These are phyloP conservation scores for Synanthedon andrenaeformis DNA, from an alignment of 2,888 invertebrate genomes.

Conservation along the genomic window DNA sequence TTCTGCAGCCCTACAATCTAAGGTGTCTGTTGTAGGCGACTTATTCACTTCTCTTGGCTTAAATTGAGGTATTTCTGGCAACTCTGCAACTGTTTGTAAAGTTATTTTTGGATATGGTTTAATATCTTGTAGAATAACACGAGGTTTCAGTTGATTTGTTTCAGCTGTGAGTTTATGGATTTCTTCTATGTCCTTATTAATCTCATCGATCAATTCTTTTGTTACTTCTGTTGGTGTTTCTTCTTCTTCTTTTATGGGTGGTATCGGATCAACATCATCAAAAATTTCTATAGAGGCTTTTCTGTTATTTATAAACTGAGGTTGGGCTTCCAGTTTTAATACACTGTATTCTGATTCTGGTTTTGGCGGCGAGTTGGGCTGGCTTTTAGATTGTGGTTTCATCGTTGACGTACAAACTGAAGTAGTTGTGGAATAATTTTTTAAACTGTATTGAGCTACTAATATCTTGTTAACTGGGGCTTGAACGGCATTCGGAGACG, in stretches of 20 bases:
- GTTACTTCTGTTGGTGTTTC: conserved; percentile 45
- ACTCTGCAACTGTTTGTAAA: conserved; percentile 70
- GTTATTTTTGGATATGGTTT: conserved; percentile 71
- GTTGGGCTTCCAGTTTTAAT: conserved; percentile 30
- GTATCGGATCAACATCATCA: conserved; percentile 52
- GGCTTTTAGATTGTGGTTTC: conserved; percentile 59
- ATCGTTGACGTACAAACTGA: conserved; percentile 27
- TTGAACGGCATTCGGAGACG: conserved; percentile 68
- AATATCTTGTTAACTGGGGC: conserved; percentile 69
- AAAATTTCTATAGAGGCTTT: conserved; percentile 47
- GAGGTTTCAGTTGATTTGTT: conserved; percentile 46
- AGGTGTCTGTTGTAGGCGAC: conserved; percentile 38
- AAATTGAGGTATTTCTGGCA: conserved; percentile 73
- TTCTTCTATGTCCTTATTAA: conserved; percentile 63
- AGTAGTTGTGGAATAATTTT: conserved; percentile 53
- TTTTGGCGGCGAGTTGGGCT: conserved; percentile 62
- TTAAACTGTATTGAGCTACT: conserved; percentile 69
- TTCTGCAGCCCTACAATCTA: conserved; percentile 59
- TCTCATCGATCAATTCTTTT: conserved; percentile 50
- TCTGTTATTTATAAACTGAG: conserved; percentile 31
- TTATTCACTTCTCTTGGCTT: conserved; percentile 45
- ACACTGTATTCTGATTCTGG: conserved; percentile 49
- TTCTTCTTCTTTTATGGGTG: conserved; percentile 59
- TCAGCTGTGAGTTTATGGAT: conserved; percentile 63
- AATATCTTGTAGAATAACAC: conserved; percentile 56